Base-by-base conservation (phyloP, 2,888 invertebrate species). In the Rhyacophila evoluta region DNA sequence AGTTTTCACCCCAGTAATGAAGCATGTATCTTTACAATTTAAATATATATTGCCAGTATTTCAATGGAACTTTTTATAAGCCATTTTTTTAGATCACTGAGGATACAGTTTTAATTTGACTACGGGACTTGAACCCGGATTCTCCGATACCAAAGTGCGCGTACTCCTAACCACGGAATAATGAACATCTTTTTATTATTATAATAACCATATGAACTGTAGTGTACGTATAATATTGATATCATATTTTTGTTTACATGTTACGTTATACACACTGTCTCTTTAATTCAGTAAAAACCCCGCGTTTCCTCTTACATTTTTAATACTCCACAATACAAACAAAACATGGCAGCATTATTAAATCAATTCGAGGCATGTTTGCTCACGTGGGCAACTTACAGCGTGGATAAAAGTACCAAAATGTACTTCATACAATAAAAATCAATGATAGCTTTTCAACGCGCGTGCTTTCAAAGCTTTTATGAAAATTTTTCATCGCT, bases 361-460 rank as follows among this genome's bases (percentile, higher is more conserved):
- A 69, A 69, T 69, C 69, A 69, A 69, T 29, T 33, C 69, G 55
- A 55, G 55, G 55, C 55, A 19, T 55, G 19, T 55, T 55, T 55
- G 19, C 55, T 19, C 55, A 55, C 55, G 55, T 55, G 55, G 19
- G 55, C 15, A 55, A 55, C 55, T 55, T 55, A 55, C 55, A 55
- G 19, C 55, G 12, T 25, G 25, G 25, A 6, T 33, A 33, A 2
- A 55, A 55, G 55, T 25, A 55, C 19, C 15, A 0, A 12, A 12
- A 41, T 6, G 15, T 41, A 55, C 55, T 55, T 8, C 55, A 55
- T 55, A 55, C 55, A 55, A 25, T 55, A 55, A 55, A 55, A 55
- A 55, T 55, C 55, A 55, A 55, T 55, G 55, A 12, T 12, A 55
- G 55, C 15, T 55, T 55, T 55, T 55, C 55, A 55, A 55, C 55